phyloP scores from a whole-genome alignment of 2,797 vertebrate genomes.

The Acomys russatus region DNA sequence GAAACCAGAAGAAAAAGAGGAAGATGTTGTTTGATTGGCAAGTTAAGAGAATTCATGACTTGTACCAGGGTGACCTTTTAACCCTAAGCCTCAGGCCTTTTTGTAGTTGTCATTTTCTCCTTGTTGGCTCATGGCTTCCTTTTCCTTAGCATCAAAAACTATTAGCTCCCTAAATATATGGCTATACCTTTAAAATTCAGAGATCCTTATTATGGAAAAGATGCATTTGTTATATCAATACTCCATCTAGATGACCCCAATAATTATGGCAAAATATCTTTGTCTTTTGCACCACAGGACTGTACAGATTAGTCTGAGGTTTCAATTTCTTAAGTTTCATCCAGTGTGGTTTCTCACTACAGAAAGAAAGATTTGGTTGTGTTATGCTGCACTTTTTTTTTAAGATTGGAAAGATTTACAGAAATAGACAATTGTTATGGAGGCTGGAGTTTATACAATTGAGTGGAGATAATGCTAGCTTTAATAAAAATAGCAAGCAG shows the following conservation, averaged over 20 bases:
- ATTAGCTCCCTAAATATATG: background rate
- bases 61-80: background rate
- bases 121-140: background rate
- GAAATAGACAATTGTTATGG: background rate
- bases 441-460: background rate
- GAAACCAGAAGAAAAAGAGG: background rate
- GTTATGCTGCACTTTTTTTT: background rate
- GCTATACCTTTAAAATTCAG: background rate
- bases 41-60: background rate
- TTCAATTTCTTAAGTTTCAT: background rate
- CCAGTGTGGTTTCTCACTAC: background rate
- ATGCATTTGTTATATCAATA: background rate
- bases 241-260: background rate
- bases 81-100: background rate
- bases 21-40: background rate
- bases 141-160: background rate
- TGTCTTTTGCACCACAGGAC: background rate
- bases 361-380: background rate
- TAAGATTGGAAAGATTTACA: background rate
- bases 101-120: background rate
- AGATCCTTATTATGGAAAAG: background rate
- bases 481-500: slow-evolving; percentile 52
- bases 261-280: background rate
- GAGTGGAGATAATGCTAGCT: background rate
- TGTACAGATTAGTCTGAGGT: background rate